Evolutionary conservation across 2,113 vertebrate genomes (phyloP).

Genomic region (Scatophagus argus): DNA sequence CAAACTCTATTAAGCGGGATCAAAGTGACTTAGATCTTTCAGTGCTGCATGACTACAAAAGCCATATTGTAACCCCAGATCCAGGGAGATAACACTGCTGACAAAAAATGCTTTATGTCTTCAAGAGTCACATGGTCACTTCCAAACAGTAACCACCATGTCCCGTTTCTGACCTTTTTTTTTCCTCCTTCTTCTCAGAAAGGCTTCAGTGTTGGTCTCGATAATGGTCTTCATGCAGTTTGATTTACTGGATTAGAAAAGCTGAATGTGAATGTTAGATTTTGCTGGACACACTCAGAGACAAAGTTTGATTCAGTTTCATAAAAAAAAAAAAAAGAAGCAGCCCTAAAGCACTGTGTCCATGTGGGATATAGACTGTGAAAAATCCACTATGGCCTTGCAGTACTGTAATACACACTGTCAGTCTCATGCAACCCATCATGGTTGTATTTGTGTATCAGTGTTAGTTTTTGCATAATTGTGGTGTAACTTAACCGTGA

Average conservation of each 20-base stretch:
- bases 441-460: not conserved
- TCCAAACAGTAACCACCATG: slow-evolving; percentile 70
- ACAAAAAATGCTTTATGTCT: slow-evolving; percentile 82
- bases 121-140: slow-evolving; percentile 79
- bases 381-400: not conserved
- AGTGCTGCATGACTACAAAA: slow-evolving; percentile 81
- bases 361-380: not conserved
- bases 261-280: slow-evolving; percentile 16
- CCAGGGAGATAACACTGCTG: slow-evolving; percentile 71
- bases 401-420: not conserved
- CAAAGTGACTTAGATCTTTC: slow-evolving; percentile 85
- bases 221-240: slow-evolving; percentile 20
- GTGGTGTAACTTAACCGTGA: too few relatives aligned
- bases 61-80: slow-evolving; percentile 83
- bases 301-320: not conserved
- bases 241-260: slow-evolving; percentile 35
- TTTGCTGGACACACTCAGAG: not conserved
- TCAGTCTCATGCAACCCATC: slow-evolving; percentile 2
- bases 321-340: not conserved
- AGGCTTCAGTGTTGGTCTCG: slow-evolving; percentile 42
- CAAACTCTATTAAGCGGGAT: slow-evolving; percentile 85
- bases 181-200: slow-evolving; percentile 44
- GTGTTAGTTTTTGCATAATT: slow-evolving; percentile 12
- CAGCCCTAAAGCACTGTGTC: not conserved
- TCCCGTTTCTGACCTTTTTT: slow-evolving; percentile 60